Evolutionary conservation across 1,140 invertebrate species (phyloP).

Genomic region (Anastrepha ludens): DNA sequence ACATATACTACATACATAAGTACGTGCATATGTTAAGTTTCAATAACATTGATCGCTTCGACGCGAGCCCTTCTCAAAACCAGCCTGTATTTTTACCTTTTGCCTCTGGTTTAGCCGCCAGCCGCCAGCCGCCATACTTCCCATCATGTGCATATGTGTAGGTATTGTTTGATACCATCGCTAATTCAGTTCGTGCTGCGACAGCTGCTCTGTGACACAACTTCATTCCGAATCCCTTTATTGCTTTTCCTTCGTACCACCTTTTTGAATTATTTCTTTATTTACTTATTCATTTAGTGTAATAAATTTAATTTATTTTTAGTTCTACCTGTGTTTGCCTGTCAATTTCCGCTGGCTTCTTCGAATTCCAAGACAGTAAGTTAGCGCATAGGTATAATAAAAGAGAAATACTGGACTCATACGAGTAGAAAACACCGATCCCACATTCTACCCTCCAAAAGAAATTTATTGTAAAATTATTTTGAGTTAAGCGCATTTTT

Average conservation of each 20-base stretch:
- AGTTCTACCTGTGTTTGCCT: background rate
- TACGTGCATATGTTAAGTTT: background rate
- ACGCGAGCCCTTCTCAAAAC: background rate
- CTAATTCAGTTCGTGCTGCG: background rate
- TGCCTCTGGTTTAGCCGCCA: background rate
- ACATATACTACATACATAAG: background rate
- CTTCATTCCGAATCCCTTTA: background rate
- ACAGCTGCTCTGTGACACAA: background rate
- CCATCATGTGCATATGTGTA: background rate
- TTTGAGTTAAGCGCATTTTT: background rate
- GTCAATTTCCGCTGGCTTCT: background rate
- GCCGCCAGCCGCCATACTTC: slow-evolving; percentile 7
- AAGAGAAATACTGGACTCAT: background rate
- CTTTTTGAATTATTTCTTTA: slow-evolving; percentile 40
- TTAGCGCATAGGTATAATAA: background rate
- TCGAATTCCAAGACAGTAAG: background rate
- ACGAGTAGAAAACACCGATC: background rate
- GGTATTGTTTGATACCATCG: background rate
- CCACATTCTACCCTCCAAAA: background rate
- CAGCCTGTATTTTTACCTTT: background rate
- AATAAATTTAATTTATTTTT: slow-evolving; percentile 40
- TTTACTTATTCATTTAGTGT: background rate
- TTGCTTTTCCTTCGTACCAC: background rate
- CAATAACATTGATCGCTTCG: background rate
- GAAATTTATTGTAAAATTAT: background rate